phyloP scores from a whole-genome alignment of 2,797 vertebrate species.

The Oreortyx pictus region DNA sequence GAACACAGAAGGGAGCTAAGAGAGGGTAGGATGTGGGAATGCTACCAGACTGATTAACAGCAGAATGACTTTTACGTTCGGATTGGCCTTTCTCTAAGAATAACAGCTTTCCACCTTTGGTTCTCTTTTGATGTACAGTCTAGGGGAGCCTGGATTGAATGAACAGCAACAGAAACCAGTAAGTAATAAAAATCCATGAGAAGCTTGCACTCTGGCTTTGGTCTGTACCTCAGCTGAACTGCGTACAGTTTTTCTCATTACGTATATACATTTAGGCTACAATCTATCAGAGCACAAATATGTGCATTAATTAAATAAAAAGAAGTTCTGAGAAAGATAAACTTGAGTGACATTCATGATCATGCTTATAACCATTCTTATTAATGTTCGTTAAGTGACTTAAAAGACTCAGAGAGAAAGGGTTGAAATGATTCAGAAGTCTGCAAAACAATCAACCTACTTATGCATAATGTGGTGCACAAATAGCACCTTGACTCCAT shows the following conservation, averaged over 20 bases:
- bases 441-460: not conserved
- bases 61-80: not conserved
- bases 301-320: not conserved
- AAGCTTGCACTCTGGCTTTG: not conserved
- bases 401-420: not conserved
- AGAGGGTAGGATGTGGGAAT: not conserved
- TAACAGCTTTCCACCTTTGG: not conserved
- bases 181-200: not conserved
- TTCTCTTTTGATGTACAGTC: not conserved
- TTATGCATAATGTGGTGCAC: not conserved
- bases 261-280: not conserved
- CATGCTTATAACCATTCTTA: not conserved
- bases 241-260: not conserved
- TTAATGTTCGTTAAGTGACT: not conserved
- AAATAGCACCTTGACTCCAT: not conserved
- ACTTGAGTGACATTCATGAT: not conserved
- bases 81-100: not conserved
- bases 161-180: not conserved
- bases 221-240: not conserved
- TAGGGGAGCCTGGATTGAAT: not conserved
- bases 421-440: not conserved
- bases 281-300: not conserved
- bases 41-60: not conserved
- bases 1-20: not conserved
- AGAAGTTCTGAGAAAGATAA: accelerated